Evolutionary conservation across 2,888 invertebrate genomes (phyloP), one percentile per base, ranked within the genome.

Genomic region (Graphium colonna): DNA sequence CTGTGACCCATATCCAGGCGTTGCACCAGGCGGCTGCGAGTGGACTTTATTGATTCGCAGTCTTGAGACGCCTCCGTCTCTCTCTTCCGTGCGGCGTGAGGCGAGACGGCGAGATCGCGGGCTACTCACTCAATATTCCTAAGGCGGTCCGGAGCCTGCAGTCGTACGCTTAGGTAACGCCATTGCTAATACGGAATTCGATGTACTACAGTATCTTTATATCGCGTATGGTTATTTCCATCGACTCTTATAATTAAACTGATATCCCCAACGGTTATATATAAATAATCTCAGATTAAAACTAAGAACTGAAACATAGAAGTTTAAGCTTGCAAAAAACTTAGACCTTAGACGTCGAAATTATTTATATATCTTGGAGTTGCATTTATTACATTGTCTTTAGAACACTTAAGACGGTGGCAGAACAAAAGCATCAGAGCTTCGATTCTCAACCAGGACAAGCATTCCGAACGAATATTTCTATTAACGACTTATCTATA

Each of bases 21-120:
- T 75, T 87, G 89, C 89, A 87, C 75, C 83, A 72, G 77, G 78
- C 84, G 79, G 78, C 76, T 84, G 83, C 83, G 77, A 88, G 85
- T 88, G 88, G 85, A 87, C 89, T 88, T 86, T 90, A 90, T 90
- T 89, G 90, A 90, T 90, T 90, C 90, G 81, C 75, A 85, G 90
- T 90, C 90, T 90, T 90, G 88, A 90, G 90, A 88, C 82, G 83
- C 62, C 75, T 75, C 69, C 67, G 56, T 69, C 79, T 67, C 73
- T 77, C 85, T 79, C 80, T 66, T 80, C 66, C 79, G 57, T 60
- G 58, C 60, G 59, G 58, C 39, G 2, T 15, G 39, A 44, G 39
- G 58, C 63, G 66, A 64, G 68, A 71, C 64, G 61, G 71, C 64
- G 67, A 64, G 65, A 55, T 49, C 60, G 67, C 73, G 67, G 79